phyloP scores from a whole-genome alignment of 2,888 invertebrate species.

The Thymelicus sylvestris region DNA sequence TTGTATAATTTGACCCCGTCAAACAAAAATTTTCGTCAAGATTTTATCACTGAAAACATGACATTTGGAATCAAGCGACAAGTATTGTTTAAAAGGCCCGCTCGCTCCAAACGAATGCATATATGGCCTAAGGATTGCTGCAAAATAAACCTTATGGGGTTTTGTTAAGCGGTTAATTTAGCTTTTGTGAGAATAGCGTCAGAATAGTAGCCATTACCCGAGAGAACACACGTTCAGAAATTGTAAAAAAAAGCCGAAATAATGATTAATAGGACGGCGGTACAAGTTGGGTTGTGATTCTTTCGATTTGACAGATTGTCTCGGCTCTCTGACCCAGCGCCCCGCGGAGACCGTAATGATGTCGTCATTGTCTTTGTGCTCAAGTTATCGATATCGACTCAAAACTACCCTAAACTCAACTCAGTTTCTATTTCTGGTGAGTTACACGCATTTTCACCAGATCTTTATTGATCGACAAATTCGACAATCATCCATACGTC shows the following conservation, averaged over 20 bases:
- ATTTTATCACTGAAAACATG: constrained; percentile 75
- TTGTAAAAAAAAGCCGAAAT: constrained; percentile 79
- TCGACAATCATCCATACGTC: too few relatives aligned
- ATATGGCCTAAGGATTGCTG: constrained; percentile 1
- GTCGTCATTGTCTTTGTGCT: constrained; percentile 55
- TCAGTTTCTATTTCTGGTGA: too few relatives aligned
- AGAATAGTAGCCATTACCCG: constrained; percentile 77
- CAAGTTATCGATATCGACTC: constrained; percentile 64
- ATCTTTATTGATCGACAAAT: too few relatives aligned
- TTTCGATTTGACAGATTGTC: constrained; percentile 84
- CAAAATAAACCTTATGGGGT: constrained; percentile 5
- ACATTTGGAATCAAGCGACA: constrained; percentile 80
- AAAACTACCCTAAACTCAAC: neutral
- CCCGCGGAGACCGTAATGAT: constrained; percentile 78
- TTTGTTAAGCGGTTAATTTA: constrained; percentile 29
- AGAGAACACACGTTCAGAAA: constrained; percentile 80
- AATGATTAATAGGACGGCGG: constrained; percentile 81
- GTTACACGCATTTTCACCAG: too few relatives aligned
- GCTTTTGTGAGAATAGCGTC: constrained; percentile 59
- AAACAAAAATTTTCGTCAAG: constrained; percentile 76
- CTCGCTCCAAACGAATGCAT: constrained; percentile 46
- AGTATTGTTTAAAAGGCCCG: constrained; percentile 74
- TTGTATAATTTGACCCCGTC: constrained; percentile 78
- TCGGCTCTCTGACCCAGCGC: constrained; percentile 81
- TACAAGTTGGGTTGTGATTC: constrained; percentile 78